Percentiles rank a stretch among this genome's conserved stretches.
phyloP scores from a whole-genome alignment of 1,140 invertebrate genomes.

The Leptinotarsa lineolata region DNA sequence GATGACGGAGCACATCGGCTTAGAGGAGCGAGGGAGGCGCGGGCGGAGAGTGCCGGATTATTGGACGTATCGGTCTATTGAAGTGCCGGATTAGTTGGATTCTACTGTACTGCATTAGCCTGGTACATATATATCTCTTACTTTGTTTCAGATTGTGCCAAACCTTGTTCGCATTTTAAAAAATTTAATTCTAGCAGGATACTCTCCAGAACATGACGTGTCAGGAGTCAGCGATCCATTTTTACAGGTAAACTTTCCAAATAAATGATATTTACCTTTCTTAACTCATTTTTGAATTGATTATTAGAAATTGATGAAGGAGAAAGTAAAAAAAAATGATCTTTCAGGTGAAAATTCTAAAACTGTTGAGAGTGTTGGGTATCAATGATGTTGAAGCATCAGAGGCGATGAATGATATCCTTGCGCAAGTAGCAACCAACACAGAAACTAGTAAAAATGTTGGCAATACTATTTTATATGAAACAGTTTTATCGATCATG shows the following conservation, averaged over 20 bases:
- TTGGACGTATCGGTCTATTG: too few species aligned
- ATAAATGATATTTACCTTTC: not conserved
- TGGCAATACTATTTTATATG: constrained; percentile 96
- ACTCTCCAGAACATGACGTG: constrained; percentile 99
- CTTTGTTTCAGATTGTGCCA: constrained; percentile 87
- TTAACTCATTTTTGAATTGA: not conserved
- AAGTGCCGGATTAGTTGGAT: too few species aligned
- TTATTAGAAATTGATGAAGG: not conserved
- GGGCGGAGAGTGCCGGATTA: too few species aligned
- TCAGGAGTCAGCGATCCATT: constrained; percentile 99
- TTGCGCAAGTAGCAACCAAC: constrained; percentile 97
- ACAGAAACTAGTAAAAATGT: constrained; percentile 99
- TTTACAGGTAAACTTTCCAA: constrained; percentile 75
- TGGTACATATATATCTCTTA: constrained; percentile 40
- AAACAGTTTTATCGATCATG: constrained; percentile 98
- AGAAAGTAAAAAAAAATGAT: not conserved
- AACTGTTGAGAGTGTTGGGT: constrained; percentile 91
- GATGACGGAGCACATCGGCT: too few species aligned
- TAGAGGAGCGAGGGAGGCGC: too few species aligned
- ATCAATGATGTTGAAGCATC: constrained; percentile 95
- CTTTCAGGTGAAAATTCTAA: constrained; percentile 90
- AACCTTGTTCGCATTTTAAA: constrained; percentile 98
- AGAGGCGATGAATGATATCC: constrained; percentile 99
- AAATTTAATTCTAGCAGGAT: constrained; percentile 96
- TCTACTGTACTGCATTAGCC: too few species aligned